These are phyloP conservation scores for Tamias sibiricus DNA, from an alignment of 2,113 vertebrate genomes.

Conservation along the genomic window DNA sequence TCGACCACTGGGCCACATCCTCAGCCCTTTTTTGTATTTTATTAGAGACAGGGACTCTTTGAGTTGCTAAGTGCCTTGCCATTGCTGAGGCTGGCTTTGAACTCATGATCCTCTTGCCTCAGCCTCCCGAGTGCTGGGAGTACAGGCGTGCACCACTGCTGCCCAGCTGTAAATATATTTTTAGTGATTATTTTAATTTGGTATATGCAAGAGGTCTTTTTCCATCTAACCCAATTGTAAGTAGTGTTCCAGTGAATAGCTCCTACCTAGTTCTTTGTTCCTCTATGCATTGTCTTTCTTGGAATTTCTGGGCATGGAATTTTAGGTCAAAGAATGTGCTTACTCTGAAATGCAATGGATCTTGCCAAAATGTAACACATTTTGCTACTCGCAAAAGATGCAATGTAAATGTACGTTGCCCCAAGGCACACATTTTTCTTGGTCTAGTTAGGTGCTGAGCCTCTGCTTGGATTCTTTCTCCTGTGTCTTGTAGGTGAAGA, in stretches of 20 bases:
- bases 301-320: neutral
- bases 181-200: neutral
- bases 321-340: conserved; percentile 15
- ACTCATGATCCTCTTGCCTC: too few species aligned
- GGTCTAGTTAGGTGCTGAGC: neutral
- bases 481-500: neutral
- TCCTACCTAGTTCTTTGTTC: neutral
- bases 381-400: neutral
- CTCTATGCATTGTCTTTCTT: neutral
- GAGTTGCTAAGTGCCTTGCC: too few species aligned
- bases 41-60: too few species aligned
- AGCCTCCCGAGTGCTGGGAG: too few species aligned
- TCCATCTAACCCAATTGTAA: neutral
- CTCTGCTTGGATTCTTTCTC: neutral
- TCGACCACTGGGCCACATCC: too few species aligned
- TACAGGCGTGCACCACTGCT: too few species aligned
- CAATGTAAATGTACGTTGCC: too few species aligned
- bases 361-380: neutral
- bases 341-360: neutral
- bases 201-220: neutral
- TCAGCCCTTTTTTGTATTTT: too few species aligned
- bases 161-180: too few species aligned
- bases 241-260: neutral
- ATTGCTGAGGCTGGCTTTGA: too few species aligned
- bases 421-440: neutral